Conservation (phyloP, 2,113 vertebrate species). For the human region DNA sequence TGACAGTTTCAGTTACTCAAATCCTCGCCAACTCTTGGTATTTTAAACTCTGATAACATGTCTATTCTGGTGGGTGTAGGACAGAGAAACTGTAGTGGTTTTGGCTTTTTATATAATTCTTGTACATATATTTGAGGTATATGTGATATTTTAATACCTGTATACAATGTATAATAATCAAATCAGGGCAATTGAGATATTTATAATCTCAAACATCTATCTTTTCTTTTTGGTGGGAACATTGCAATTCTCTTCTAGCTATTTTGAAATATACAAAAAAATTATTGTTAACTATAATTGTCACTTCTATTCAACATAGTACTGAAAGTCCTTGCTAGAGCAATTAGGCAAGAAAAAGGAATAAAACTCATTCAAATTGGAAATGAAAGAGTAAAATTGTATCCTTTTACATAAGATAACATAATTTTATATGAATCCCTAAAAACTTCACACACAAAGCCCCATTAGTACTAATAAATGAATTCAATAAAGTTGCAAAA, state of each 20-base stretch:
- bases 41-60: background rate
- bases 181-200: background rate
- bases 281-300: background rate
- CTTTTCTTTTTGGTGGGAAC: background rate
- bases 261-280: background rate
- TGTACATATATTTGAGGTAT: background rate
- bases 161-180: background rate
- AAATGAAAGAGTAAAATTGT: background rate
- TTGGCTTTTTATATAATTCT: background rate
- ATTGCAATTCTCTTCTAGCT: background rate
- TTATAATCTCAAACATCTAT: background rate
- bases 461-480: background rate
- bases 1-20: background rate
- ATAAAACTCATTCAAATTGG: background rate
- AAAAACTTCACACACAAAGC: background rate
- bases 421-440: background rate
- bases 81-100: background rate
- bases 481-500: background rate
- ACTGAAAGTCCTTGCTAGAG: background rate
- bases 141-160: background rate
- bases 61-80: background rate
- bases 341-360: background rate
- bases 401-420: background rate
- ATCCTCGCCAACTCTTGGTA: background rate
- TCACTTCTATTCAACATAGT: background rate